Percentiles rank a stretch among this genome's conserved stretches.
Evolutionary conservation across 2,797 vertebrate species (phyloP).

Genomic region (Arnoldichthys spilopterus): DNA sequence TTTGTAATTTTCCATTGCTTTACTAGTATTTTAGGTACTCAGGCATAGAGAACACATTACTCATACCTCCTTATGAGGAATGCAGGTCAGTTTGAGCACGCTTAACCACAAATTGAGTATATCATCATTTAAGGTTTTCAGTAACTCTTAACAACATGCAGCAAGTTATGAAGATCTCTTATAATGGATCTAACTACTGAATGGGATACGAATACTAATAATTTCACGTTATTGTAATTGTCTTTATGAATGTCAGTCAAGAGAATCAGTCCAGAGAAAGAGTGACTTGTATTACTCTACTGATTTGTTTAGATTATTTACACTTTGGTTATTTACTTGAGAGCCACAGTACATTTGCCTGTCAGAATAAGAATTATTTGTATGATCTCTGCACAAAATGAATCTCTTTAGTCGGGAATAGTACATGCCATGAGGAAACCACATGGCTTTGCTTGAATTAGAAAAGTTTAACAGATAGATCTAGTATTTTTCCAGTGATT

Average conservation of each 20-base stretch:
- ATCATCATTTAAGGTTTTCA: not conserved
- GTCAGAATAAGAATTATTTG: conserved; percentile 2
- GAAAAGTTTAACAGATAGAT: conserved; percentile 15
- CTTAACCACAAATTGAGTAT: not conserved
- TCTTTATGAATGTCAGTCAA: conserved; percentile 14
- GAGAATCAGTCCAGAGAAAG: not conserved
- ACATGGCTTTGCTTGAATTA: conserved; percentile 13
- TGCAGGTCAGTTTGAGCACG: conserved; percentile 1
- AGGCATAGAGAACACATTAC: not conserved
- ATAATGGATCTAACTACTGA: not conserved
- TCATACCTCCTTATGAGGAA: not conserved
- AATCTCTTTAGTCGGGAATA: conserved; percentile 4
- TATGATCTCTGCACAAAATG: conserved; percentile 27
- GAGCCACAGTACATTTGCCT: conserved; percentile 1
- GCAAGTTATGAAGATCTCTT: conserved; percentile 4
- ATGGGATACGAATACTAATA: conserved; percentile 1
- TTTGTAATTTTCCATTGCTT: not conserved
- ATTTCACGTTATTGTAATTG: conserved; percentile 7
- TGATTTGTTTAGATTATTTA: conserved; percentile 12
- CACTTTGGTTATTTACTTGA: not conserved
- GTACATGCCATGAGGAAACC: conserved; percentile 20
- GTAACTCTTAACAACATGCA: not conserved
- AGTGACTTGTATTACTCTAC: conserved; percentile 14
- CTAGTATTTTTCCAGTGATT: not conserved
- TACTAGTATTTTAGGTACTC: not conserved